Evolutionary conservation across 2,888 invertebrate genomes (phyloP), one percentile per base, ranked within the genome.

Genomic region (Branchipolynoe longqiensis): DNA sequence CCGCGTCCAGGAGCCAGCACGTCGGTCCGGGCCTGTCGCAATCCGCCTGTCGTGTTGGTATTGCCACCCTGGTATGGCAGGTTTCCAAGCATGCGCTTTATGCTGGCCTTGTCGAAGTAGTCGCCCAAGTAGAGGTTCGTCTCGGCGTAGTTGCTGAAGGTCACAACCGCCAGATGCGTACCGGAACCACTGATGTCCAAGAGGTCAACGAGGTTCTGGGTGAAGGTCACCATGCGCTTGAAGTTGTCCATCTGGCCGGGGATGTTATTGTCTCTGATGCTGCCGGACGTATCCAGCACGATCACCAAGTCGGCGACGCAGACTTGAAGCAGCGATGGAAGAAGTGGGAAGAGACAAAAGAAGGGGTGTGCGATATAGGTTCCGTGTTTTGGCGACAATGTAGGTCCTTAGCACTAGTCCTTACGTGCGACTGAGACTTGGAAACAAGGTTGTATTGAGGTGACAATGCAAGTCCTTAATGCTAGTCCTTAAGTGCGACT

Each of bases 11-110:
- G 8, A 6, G 38, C 0, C 48, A 84, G n/a, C 4, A 84, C 41
- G 0, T 54, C 54, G 1, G 41, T 40, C 3, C 84, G 41, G 3
- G 73, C 56, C 12, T 28, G 18, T 28, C 84, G 33, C 2, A 84
- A 38, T 1, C 54, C 84, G 6, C 84, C 84, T 1, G 84, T 84
- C 0, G 84, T 84, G 54, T 84, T 84, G 40, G 84, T 84, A 73
- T 84, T 84, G 1, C 84, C 84, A 12, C 73, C 84, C 28, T 28
- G 31, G 56, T 69, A 84, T 22, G 84, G 84, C 28, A 84, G 48
- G 18, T 48, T 54, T 12, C 0, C 0, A 18, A 84, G 28, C n/a
- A 33, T 33, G 4, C 69, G 22, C 33, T 33, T 73, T 33, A 73
- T 48, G 69, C 22, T n/a, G n/a, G 1, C 1, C 28, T 4, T 48